Evolutionary conservation across 2,888 invertebrate species (phyloP), one percentile per base, ranked within the genome.

Genomic region (Latheticus oryzae): DNA sequence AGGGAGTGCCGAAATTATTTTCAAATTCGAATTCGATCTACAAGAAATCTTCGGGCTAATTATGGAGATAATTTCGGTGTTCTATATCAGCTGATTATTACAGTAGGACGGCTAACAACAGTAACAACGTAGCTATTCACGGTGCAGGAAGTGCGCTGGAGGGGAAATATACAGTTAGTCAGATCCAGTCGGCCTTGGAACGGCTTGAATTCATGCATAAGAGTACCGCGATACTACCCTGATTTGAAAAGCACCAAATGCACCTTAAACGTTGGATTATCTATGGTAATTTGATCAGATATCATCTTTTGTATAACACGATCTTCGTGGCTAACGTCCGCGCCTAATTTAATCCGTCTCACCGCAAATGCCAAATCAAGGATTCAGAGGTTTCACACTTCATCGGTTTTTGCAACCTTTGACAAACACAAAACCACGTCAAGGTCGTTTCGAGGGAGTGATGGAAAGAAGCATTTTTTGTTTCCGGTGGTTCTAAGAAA

Each of bases 101-200:
- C 38, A 58, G 48, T 21, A 58, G 45, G 21, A 38, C 23, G 48
- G 42, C 43, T 57, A 45, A 33, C 32, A 12, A 16, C 47, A n/a
- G n/a, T n/a, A n/a, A n/a, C n/a, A n/a, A n/a, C n/a, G n/a, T n/a
- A n/a, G n/a, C n/a, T 54, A 53, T 53, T 50, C 50, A 37, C 12
- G 21, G 43, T 55, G 50, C 42, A 58, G 55, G 60, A 60, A 60
- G 56, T 66, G 43, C 32, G 47, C 57, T 62, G 65, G 62, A 57
- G 65, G 65, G 66, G 61, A 61, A 58, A 59, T 62, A 56, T 65
- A 68, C 68, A 64, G 69, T 69, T 69, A 69, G 63, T 60, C 63
- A 62, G 58, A 65, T 60, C 66, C 60, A 64, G 69, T 66, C 67
- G 69, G 62, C 69, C 69, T 69, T 69, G 69, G 52, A 64, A 42